Percentiles rank a stretch among this genome's conserved stretches.
Conservation (phyloP, 30 jellyfish, hydroid and myxozoan species). For the Hydractinia symbiolongicarpus region DNA sequence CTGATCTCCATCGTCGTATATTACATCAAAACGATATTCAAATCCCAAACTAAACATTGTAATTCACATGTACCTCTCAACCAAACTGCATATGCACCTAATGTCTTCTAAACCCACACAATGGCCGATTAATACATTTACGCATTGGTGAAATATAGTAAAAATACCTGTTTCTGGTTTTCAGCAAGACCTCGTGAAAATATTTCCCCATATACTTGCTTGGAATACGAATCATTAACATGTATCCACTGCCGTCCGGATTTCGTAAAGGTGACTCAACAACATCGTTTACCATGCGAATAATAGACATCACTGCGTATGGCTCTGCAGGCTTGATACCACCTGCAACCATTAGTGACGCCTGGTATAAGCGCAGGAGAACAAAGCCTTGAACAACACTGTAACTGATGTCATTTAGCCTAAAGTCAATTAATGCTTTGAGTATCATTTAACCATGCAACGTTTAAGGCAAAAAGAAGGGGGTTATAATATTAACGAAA, state of each 20-base stretch:
- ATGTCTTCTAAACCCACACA: no score
- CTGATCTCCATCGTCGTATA: slow-evolving; percentile 61
- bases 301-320: slow-evolving; percentile 62
- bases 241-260: slow-evolving; percentile 75
- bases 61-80: no score
- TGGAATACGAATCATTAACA: slow-evolving; percentile 74
- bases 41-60: slow-evolving; percentile 57
- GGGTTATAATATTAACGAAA: no score
- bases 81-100: no score
- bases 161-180: slow-evolving; percentile 67
- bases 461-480: background rate
- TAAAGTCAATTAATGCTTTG: background rate
- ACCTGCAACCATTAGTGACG: slow-evolving; percentile 74
- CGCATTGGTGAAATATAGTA: background rate
- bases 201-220: slow-evolving; percentile 45
- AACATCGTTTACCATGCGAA: slow-evolving; percentile 63
- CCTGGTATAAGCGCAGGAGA: slow-evolving; percentile 63
- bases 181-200: slow-evolving; percentile 42
- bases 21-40: slow-evolving; percentile 73
- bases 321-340: slow-evolving; percentile 90
- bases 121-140: no score
- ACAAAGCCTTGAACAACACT: slow-evolving; percentile 71
- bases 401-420: slow-evolving; percentile 62
- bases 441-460: background rate
- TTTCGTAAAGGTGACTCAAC: slow-evolving; percentile 76